Base-by-base conservation (phyloP, 2,113 vertebrate species). In the Greenwoodochromis staneri region DNA sequence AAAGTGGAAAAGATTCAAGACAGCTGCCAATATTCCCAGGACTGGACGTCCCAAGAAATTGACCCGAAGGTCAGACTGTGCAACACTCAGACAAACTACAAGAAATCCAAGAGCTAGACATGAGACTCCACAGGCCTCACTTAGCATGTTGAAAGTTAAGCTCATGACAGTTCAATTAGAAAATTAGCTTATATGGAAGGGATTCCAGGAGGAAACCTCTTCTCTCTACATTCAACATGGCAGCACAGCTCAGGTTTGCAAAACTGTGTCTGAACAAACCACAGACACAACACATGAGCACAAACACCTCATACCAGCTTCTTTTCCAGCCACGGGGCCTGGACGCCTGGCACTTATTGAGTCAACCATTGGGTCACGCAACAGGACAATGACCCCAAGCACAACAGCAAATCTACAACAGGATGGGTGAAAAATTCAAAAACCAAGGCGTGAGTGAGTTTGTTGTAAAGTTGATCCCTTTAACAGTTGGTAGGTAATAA, bases 281-380 rank as follows among this genome's bases (percentile, higher is more conserved):
- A 42, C 66, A 71, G 3, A 71, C 36, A 42, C 63, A 42, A 24
- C 66, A 71, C n/a, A 42, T 42, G 8, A 71, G 5, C 38, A 16
- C 38, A 42, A 0, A 42, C 66, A 71, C 38, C n/a, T 71, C 66
- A 42, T 24, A 71, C 66, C n/a, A 42, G 36, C 36, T 71, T 24
- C 7, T 42, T 42, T 71, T 71, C 2, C 36, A 24, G 66, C n/a
- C 12, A 71, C 0, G 0, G 66, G 66, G 9, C 5, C 12, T 42
- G 66, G n/a, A 24, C 0, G 2, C n/a, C 38, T 24, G 38, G 66
- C 36, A 71, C 36, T 42, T 21, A 71, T 0, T 71, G 63, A 69
- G 0, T 40, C 11, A 21, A 69, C 36, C 63, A 38, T 2, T 66
- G 34, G 34, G 61, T 69, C 61, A 69, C 61, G 2, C 61, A 69